Base-by-base conservation (phyloP, 2,797 vertebrate species). In the Aeoliscus strigatus region DNA sequence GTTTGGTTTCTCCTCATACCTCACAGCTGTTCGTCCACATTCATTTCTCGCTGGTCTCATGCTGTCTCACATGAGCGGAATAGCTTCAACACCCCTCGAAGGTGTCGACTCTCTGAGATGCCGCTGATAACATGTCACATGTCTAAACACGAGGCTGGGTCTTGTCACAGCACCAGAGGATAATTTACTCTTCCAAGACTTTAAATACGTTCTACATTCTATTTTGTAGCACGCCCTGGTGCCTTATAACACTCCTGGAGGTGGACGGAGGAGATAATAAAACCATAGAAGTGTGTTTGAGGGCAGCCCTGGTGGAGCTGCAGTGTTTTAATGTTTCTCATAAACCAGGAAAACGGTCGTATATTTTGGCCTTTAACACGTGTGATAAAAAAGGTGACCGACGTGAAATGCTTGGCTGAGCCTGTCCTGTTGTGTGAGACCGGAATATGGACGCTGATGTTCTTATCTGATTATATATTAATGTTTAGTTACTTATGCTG, bases 341-440 rank as follows among this genome's bases (percentile, higher is more conserved):
- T 21, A 13, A 49, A 28, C 16, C 18, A 16, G 2, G 28, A 10
- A 41, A 27, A 30, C 0, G 35, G 14, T 30, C 1, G 18, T 24
- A 24, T 17, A 27, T 21, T 41, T 11, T 8, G 31, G 10, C 25
- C 17, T 30, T 55, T 27, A 43, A 43, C 13, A 13, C 3, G 14
- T 3, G 26, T 8, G 24, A 47, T 27, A 44, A 39, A 42, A 17
- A 21, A 17, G 26, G 17, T 1, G 11, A 6, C 14, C 48, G 13
- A 38, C 2, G 41, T 53, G 3, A 42, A 50, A 53, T 42, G 21
- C 31, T 47, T n/a, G n/a, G n/a, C n/a, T 26, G 39, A 50, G 27
- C 15, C 7, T 40, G n/a, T 15, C 27, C 32, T 15, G 32, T 29
- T n/a, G n/a, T n/a, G n/a, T n/a, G n/a, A n/a, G n/a, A n/a, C n/a